Conservation (phyloP, 2,797 vertebrate species). For the Gymnopithys bicolor region DNA sequence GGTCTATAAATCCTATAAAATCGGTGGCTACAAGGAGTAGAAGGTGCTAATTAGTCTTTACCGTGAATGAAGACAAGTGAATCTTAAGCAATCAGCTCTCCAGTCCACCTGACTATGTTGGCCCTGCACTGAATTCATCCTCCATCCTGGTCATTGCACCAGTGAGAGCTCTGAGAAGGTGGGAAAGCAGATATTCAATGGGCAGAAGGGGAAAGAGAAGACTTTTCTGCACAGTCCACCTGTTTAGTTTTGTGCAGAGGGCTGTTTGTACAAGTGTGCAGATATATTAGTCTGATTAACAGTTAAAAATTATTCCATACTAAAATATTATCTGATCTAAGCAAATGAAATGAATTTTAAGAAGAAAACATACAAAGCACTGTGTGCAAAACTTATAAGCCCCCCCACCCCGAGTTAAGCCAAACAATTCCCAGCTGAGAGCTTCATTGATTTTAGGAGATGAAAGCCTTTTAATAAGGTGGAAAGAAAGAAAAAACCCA, state of each 20-base stretch:
- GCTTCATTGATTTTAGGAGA: conserved; percentile 53
- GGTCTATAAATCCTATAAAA: neutral
- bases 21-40: neutral
- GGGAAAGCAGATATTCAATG: neutral
- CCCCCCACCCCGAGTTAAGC: conserved; percentile 7
- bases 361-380: neutral
- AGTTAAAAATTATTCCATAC: neutral
- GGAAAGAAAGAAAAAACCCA: neutral
- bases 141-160: neutral
- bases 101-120: neutral
- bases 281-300: neutral
- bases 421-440: conserved; percentile 45
- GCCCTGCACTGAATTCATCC: neutral
- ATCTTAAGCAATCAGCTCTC: neutral
- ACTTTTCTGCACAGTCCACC: neutral
- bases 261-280: neutral
- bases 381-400: neutral
- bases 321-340: neutral
- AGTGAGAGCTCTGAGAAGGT: neutral
- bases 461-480: conserved; percentile 52
- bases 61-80: neutral
- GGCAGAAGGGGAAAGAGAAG: neutral
- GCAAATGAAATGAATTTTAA: neutral
- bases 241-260: neutral
- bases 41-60: neutral